A percentile compares a stretch with the other conserved stretches of the same genome.
Evolutionary conservation across 2,797 vertebrate species (phyloP).

Genomic region (Mus spretus): DNA sequence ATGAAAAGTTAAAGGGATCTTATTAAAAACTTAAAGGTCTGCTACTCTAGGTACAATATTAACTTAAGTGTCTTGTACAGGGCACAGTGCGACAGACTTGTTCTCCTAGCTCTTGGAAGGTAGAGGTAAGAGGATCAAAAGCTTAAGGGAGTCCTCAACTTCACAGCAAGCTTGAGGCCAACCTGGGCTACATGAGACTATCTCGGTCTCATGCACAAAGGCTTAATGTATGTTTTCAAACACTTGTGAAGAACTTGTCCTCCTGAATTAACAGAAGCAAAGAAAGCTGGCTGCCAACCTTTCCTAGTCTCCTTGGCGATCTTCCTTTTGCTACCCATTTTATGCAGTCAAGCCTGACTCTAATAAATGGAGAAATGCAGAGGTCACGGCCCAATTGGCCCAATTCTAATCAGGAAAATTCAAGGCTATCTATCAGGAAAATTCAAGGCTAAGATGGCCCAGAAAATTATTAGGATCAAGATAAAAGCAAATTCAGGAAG

Average conservation of each 20-base stretch:
- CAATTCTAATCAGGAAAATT: conserved; percentile 62
- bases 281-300: background rate
- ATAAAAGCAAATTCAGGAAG: conserved; percentile 76
- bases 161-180: background rate
- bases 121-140: background rate
- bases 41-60: conserved; percentile 26
- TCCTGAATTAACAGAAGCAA: conserved; percentile 18
- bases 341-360: background rate
- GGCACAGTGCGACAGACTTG: background rate
- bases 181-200: too few relatives aligned
- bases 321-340: background rate
- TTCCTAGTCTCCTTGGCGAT: conserved; percentile 23
- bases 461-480: conserved; percentile 77
- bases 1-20: conserved; percentile 17
- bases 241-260: background rate
- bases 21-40: conserved; percentile 29
- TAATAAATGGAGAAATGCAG: conserved; percentile 64
- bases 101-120: too few relatives aligned
- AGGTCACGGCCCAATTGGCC: conserved; percentile 1
- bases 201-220: background rate
- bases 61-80: background rate
- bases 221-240: conserved; percentile 47
- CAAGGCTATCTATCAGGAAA: conserved; percentile 48
- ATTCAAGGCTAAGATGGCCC: conserved; percentile 56
- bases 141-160: background rate